Conservation (phyloP, 2,888 invertebrate genomes). For the Bombylius discolor region DNA sequence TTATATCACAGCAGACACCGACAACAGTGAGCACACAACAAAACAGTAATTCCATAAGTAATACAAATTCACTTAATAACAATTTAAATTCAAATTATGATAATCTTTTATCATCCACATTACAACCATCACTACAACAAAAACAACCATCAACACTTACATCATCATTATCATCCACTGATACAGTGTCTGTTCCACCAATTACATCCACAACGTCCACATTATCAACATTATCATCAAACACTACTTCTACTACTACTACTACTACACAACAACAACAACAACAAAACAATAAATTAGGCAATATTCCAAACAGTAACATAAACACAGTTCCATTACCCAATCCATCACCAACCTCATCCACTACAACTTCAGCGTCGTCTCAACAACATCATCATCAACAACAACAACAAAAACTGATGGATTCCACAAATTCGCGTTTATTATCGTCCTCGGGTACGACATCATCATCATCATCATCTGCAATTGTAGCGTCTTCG, state of each 20-base stretch:
- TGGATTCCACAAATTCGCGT: conserved; percentile 8
- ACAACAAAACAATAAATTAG: conserved; percentile 12
- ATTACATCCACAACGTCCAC: conserved; percentile 26
- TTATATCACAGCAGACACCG: conserved; percentile 28
- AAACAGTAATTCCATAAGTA: conserved; percentile 5
- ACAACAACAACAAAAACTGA: conserved; percentile 5
- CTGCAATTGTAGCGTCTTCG: conserved; percentile 6
- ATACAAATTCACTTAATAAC: conserved; percentile 7
- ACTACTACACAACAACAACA: conserved; percentile 9
- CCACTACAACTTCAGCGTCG: conserved; percentile 11
- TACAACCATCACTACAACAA: too few species aligned
- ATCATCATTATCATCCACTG: conserved; percentile 12
- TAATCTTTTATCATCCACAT: too few species aligned
- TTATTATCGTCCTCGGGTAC: conserved; percentile 1
- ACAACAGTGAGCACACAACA: conserved; percentile 28
- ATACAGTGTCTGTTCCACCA: conserved; percentile 19
- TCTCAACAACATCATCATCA: conserved; percentile 1
- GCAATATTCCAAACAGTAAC: conserved; percentile 10
- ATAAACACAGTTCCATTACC: conserved; percentile 16
- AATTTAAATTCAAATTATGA: conserved; percentile 2
- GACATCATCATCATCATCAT: conserved; percentile 2
- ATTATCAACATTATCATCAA: conserved; percentile 17
- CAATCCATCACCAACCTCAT: conserved; percentile 19
- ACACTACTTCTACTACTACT: conserved; percentile 13
- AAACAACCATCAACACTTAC: conserved; percentile 7